Percentiles rank a stretch among this genome's conserved stretches.
Evolutionary conservation across 92 coral and sea anemone species (phyloP).

Genomic region (Hydrozoanthus gracilis): DNA sequence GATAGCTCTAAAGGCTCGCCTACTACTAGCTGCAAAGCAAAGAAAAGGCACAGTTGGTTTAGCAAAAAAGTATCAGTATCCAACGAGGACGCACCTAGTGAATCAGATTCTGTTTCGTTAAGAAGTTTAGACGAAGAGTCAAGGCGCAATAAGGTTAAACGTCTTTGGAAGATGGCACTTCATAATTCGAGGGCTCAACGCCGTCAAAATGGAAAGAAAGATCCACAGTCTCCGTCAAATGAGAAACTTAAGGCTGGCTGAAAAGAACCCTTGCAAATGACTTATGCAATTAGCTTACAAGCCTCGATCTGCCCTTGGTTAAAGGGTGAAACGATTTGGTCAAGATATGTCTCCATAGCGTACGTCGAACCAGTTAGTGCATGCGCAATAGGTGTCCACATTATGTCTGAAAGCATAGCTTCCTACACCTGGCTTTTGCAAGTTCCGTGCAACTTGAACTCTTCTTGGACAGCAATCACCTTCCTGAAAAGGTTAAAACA

Average conservation of each 20-base stretch:
- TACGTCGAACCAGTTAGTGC: no score
- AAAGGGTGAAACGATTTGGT: not conserved
- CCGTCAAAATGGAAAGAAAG: conserved; percentile 26
- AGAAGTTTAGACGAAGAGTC: conserved; percentile 73
- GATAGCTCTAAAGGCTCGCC: conserved; percentile 47
- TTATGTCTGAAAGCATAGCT: no score
- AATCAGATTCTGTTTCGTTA: conserved; percentile 51
- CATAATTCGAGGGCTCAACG: conserved; percentile 61
- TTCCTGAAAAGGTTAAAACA: no score
- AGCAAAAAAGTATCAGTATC: conserved; percentile 40
- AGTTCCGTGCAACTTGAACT: no score
- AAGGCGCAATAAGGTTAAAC: conserved; percentile 67
- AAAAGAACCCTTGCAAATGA: not conserved
- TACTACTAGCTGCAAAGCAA: conserved; percentile 59
- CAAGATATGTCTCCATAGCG: no score
- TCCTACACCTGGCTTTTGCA: no score
- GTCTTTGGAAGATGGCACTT: conserved; percentile 85
- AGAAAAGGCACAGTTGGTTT: conserved; percentile 80
- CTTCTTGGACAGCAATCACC: no score
- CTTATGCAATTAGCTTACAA: not conserved
- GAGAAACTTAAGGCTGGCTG: conserved; percentile 69
- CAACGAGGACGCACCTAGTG: conserved; percentile 63
- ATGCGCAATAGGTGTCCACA: no score
- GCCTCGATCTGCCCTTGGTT: not conserved
- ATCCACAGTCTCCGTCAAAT: conserved; percentile 26